Conservation (phyloP, 2,888 invertebrate genomes). For the Agrochola circellaris region DNA sequence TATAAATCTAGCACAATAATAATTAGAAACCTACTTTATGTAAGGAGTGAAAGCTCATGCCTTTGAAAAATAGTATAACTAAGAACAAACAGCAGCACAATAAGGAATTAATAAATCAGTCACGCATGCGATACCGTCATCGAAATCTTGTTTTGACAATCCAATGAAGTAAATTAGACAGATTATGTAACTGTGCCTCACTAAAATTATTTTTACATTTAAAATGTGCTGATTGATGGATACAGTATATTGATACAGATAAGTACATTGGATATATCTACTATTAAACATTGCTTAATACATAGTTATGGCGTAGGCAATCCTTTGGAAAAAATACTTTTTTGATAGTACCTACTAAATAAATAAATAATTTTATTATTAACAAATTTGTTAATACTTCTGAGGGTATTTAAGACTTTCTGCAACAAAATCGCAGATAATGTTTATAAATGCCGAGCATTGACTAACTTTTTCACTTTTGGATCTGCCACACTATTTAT, state of each 20-base stretch:
- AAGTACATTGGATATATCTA: neutral
- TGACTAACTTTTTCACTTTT: neutral
- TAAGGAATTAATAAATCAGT: slow-evolving; percentile 6
- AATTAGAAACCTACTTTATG: neutral
- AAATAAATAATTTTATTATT: too few relatives aligned
- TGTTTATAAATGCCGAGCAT: neutral
- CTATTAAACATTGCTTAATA: neutral
- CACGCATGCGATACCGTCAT: slow-evolving; percentile 4
- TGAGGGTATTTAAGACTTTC: neutral
- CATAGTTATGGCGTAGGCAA: neutral
- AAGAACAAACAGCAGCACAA: slow-evolving; percentile 3
- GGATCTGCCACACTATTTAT: neutral
- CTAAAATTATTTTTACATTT: neutral
- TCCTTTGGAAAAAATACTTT: neutral
- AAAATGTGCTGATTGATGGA: neutral
- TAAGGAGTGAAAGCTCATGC: neutral
- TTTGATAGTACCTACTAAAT: too few relatives aligned
- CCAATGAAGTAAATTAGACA: neutral
- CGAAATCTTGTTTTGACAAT: slow-evolving; percentile 4
- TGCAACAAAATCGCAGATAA: neutral
- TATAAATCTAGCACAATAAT: neutral
- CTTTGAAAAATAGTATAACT: neutral
- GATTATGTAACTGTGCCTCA: neutral
- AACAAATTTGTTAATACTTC: neutral
- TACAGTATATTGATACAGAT: too few relatives aligned